A percentile compares a stretch with the other conserved stretches of the same genome.
These are phyloP conservation scores for Mayetiola destructor DNA, from an alignment of 2,888 invertebrate species.

Conservation along the genomic window DNA sequence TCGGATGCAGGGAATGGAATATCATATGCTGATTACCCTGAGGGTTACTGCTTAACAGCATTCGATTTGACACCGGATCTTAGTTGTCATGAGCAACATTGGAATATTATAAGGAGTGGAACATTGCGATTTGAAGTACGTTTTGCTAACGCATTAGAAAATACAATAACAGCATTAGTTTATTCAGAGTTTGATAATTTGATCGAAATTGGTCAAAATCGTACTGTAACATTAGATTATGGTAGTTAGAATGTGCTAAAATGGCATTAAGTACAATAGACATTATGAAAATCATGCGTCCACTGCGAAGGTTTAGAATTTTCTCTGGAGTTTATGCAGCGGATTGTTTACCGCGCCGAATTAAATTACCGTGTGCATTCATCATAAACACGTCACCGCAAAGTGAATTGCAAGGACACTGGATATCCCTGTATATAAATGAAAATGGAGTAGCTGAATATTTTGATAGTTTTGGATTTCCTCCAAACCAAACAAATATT, in stretches of 20 bases:
- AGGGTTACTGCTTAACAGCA: not conserved
- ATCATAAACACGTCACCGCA: not conserved
- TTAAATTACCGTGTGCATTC: not conserved
- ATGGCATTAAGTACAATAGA: not conserved
- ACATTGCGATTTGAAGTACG: not conserved
- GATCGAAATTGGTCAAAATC: not conserved
- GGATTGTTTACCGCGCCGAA: not conserved
- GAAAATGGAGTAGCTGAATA: not conserved
- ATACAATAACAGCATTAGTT: not conserved
- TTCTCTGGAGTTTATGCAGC: not conserved
- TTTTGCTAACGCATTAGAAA: not conserved
- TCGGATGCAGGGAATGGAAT: not conserved
- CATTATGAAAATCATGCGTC: not conserved
- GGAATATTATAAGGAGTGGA: slow-evolving; percentile 6
- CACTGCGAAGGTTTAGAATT: not conserved
- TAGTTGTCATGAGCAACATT: not conserved
- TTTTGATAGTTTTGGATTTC: slow-evolving; percentile 5
- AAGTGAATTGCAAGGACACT: not conserved
- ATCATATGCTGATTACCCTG: not conserved
- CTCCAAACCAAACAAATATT: not conserved
- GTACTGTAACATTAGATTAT: not conserved
- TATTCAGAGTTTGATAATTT: slow-evolving; percentile 1
- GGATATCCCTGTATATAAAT: not conserved
- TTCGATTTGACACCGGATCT: not conserved
- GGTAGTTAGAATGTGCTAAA: not conserved